Percentiles rank a stretch among this genome's conserved stretches.
These are phyloP conservation scores for Dicentrarchus labrax DNA, from an alignment of 2,113 vertebrate species.

Conservation along the genomic window DNA sequence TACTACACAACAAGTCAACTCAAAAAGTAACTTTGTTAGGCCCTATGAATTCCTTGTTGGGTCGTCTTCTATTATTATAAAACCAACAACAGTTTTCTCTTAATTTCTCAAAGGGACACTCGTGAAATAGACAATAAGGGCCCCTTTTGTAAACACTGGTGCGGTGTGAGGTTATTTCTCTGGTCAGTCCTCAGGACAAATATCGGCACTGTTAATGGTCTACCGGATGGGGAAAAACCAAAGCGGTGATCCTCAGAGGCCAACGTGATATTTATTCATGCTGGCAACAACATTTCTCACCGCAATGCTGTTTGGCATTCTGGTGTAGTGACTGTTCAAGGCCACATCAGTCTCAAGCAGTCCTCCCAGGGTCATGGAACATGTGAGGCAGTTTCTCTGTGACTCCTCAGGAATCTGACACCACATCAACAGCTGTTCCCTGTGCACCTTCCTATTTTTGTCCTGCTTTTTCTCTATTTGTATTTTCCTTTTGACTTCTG, in stretches of 20 bases:
- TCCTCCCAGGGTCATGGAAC: conserved; percentile 48
- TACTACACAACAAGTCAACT: neutral
- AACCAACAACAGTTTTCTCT: neutral
- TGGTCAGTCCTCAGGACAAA: conserved; percentile 21
- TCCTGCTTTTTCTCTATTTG: conserved; percentile 41
- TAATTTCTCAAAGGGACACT: neutral
- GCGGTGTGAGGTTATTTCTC: conserved; percentile 22
- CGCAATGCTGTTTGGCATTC: conserved; percentile 41
- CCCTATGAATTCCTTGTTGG: neutral
- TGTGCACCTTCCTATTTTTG: conserved; percentile 61
- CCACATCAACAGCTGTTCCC: conserved; percentile 58
- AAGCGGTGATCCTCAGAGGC: neutral
- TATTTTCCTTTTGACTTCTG: conserved; percentile 50
- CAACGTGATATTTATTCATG: conserved; percentile 39
- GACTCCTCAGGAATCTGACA: conserved; percentile 79
- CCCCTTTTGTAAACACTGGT: neutral
- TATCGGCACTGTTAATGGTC: conserved; percentile 23
- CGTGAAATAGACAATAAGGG: neutral
- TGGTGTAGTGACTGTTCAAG: conserved; percentile 47
- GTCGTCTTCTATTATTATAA: neutral
- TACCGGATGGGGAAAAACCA: neutral
- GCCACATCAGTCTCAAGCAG: conserved; percentile 30
- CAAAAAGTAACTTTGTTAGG: neutral
- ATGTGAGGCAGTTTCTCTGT: conserved; percentile 67
- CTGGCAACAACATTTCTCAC: conserved; percentile 46